Conservation (phyloP, 2,797 vertebrate genomes). For the Sphenodon punctatus region DNA sequence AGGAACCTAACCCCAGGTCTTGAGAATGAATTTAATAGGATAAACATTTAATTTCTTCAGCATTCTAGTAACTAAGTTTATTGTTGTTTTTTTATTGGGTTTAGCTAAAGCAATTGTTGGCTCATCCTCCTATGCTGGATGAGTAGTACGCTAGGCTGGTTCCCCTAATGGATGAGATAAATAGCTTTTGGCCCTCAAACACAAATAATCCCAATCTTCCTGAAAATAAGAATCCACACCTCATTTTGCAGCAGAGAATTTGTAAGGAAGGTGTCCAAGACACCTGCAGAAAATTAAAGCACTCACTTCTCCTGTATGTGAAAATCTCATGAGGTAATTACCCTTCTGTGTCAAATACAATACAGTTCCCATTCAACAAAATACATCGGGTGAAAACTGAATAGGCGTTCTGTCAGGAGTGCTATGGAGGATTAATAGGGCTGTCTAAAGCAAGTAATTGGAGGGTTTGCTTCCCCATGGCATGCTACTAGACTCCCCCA, state of each 20-base stretch:
- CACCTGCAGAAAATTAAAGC: slow-evolving; percentile 78
- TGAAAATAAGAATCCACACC: slow-evolving; percentile 58
- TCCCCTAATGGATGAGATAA: slow-evolving; percentile 20
- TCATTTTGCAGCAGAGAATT: slow-evolving; percentile 61
- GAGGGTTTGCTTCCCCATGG: slow-evolving; percentile 33
- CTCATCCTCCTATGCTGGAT: background rate
- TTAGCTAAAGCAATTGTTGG: slow-evolving; percentile 18
- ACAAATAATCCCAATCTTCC: slow-evolving; percentile 34
- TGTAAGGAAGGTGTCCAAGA: slow-evolving; percentile 60
- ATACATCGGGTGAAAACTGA: slow-evolving; percentile 62
- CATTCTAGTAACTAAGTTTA: background rate
- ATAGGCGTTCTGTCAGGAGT: slow-evolving; percentile 51
- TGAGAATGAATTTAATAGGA: background rate
- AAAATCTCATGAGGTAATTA: slow-evolving; percentile 76
- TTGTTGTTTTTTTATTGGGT: background rate
- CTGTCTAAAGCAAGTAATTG: slow-evolving; percentile 39
- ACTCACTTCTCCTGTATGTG: slow-evolving; percentile 57
- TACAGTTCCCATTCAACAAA: slow-evolving; percentile 66
- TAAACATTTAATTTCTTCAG: background rate
- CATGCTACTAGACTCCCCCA: slow-evolving; percentile 14
- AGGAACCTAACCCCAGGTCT: no score
- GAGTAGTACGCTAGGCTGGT: background rate
- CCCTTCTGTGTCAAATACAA: slow-evolving; percentile 63
- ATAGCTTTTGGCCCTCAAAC: slow-evolving; percentile 18
- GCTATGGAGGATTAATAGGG: slow-evolving; percentile 56